A percentile compares a stretch with the other conserved stretches of the same genome.
Conservation (phyloP, 1,140 invertebrate species). For the Cataglyphis hispanica region DNA sequence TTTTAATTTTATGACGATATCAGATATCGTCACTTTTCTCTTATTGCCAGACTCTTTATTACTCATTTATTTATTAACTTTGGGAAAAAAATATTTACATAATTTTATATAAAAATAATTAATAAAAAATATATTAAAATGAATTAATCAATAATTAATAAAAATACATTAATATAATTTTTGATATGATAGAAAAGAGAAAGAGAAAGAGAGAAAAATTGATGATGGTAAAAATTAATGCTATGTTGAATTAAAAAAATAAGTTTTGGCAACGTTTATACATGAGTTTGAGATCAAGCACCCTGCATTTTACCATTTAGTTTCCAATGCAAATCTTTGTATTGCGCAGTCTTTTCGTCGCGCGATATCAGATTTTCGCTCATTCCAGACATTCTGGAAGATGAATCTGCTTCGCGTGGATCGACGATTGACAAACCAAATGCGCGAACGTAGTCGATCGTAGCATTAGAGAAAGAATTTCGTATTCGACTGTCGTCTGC, state of each 20-base stretch:
- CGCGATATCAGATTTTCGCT: conserved; percentile 17
- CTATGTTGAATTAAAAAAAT: too few relatives aligned
- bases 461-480: conserved; percentile 70
- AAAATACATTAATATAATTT: too few relatives aligned
- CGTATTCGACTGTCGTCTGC: conserved; percentile 73
- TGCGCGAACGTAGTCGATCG: conserved; percentile 46
- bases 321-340: neutral
- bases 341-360: conserved; percentile 4
- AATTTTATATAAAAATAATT: too few relatives aligned
- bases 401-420: conserved; percentile 25
- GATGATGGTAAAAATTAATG: too few relatives aligned
- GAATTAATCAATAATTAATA: too few relatives aligned
- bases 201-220: too few relatives aligned
- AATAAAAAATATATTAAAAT: too few relatives aligned
- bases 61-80: too few relatives aligned
- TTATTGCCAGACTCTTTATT: neutral
- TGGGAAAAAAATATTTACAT: too few relatives aligned
- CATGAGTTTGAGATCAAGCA: neutral
- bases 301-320: neutral
- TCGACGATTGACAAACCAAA: conserved; percentile 23
- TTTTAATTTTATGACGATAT: neutral
- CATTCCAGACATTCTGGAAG: conserved; percentile 5
- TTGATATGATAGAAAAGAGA: too few relatives aligned
- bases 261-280: neutral
- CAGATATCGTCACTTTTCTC: neutral